phyloP scores from a whole-genome alignment of 2,113 vertebrate genomes.

The Triplophysa tibetana region DNA sequence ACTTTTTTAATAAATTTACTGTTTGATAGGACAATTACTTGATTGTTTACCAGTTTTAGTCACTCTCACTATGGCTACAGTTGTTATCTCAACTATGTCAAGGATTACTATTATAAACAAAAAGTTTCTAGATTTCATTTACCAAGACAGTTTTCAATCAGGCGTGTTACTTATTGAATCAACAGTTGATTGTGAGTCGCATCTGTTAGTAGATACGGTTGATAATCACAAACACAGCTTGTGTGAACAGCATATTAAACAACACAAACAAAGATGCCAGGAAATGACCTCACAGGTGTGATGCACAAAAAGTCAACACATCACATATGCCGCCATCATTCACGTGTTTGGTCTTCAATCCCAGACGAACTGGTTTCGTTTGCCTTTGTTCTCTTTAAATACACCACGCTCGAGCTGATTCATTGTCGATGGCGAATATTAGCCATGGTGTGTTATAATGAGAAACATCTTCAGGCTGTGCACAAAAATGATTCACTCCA shows the following conservation, averaged over 20 bases:
- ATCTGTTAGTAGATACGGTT: no score
- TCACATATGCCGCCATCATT: neutral
- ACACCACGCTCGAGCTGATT: neutral
- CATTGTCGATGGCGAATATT: slow-evolving; percentile 12
- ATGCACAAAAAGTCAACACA: neutral
- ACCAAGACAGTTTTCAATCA: no score
- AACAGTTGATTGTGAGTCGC: no score
- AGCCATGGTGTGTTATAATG: slow-evolving; percentile 14
- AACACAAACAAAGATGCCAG: neutral
- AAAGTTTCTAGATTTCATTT: no score
- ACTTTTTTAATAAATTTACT: no score
- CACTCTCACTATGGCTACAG: no score
- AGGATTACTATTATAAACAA: no score
- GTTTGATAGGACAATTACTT: no score
- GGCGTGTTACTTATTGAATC: no score
- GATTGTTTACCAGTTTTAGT: no score
- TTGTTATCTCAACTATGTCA: no score
- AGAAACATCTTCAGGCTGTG: slow-evolving; percentile 54
- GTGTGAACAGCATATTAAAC: neutral
- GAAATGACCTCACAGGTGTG: neutral
- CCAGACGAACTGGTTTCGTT: neutral
- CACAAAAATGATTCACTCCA: slow-evolving; percentile 58
- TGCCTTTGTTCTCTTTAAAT: slow-evolving; percentile 30
- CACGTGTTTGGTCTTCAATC: neutral
- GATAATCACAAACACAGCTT: no score